A percentile compares a stretch with the other conserved stretches of the same genome.
Conservation (phyloP, 2,888 invertebrate genomes). For the Hirtodrosophila trivittata region DNA sequence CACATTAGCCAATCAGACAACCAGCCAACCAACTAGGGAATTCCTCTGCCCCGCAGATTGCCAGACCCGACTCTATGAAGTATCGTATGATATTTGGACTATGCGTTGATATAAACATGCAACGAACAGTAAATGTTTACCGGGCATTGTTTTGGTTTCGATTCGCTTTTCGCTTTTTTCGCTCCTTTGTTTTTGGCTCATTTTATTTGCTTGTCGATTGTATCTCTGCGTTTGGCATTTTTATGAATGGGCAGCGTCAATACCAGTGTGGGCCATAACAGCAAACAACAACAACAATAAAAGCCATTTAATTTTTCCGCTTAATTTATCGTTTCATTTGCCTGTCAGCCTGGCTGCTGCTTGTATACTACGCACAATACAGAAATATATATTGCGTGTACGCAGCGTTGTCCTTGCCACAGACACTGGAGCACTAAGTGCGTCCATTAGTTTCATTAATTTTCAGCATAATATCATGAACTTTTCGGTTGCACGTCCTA, state of each 20-base stretch:
- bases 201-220: constrained; percentile 18
- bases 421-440: constrained; percentile 8
- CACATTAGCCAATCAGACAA: constrained; percentile 36
- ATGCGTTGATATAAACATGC: constrained; percentile 60
- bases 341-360: constrained; percentile 20
- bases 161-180: constrained; percentile 16
- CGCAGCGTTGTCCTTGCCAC: constrained; percentile 40
- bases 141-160: constrained; percentile 57
- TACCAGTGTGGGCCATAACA: constrained; percentile 42
- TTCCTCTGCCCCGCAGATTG: neutral
- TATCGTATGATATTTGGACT: constrained; percentile 13
- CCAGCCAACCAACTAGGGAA: constrained; percentile 6
- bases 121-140: constrained; percentile 59
- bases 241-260: constrained; percentile 59
- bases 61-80: neutral
- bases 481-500: constrained; percentile 5
- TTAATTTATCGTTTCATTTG: constrained; percentile 60
- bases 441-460: constrained; percentile 54
- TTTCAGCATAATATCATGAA: constrained; percentile 46
- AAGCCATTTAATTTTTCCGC: constrained; percentile 61
- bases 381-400: constrained; percentile 43
- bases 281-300: constrained; percentile 23
- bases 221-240: constrained; percentile 57
- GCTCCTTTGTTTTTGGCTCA: constrained; percentile 17
- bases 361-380: constrained; percentile 4